Evolutionary conservation across 2,888 invertebrate species (phyloP).

Genomic region (Rhaphigaster nebulosa): DNA sequence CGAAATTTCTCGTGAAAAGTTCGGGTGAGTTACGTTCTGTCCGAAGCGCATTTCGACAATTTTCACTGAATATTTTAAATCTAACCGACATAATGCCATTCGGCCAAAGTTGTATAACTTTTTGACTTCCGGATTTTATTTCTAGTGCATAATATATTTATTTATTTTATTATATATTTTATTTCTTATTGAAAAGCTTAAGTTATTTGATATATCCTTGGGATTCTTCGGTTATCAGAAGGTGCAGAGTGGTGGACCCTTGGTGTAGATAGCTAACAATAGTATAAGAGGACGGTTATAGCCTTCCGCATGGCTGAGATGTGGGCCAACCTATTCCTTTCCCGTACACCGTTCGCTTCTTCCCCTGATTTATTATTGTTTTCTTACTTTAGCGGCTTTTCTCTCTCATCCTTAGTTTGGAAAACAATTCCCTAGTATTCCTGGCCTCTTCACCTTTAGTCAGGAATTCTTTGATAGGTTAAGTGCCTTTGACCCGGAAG

Average conservation of each 20-base stretch:
- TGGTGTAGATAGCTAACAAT: conserved; percentile 6
- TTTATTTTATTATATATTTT: no score
- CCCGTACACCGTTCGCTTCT: not conserved
- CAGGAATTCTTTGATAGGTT: not conserved
- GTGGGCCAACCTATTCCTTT: conserved; percentile 1
- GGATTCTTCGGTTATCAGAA: not conserved
- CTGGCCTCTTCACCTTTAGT: not conserved
- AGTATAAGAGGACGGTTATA: not conserved
- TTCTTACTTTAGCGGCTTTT: not conserved
- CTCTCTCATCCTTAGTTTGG: not conserved
- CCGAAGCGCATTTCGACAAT: no score
- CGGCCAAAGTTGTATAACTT: no score
- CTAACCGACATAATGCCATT: no score
- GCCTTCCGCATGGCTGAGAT: conserved; percentile 25
- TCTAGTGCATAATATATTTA: no score
- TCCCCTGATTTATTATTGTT: conserved; percentile 15
- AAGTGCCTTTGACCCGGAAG: not conserved
- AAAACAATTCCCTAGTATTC: not conserved
- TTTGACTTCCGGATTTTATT: no score
- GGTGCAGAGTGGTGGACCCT: not conserved
- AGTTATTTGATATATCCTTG: no score
- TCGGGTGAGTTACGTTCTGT: no score
- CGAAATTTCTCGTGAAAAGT: no score
- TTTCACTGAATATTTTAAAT: no score
- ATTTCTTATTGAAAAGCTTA: no score